These are phyloP conservation scores for Dipodomys merriami DNA, from an alignment of 2,113 vertebrate species.

Conservation along the genomic window DNA sequence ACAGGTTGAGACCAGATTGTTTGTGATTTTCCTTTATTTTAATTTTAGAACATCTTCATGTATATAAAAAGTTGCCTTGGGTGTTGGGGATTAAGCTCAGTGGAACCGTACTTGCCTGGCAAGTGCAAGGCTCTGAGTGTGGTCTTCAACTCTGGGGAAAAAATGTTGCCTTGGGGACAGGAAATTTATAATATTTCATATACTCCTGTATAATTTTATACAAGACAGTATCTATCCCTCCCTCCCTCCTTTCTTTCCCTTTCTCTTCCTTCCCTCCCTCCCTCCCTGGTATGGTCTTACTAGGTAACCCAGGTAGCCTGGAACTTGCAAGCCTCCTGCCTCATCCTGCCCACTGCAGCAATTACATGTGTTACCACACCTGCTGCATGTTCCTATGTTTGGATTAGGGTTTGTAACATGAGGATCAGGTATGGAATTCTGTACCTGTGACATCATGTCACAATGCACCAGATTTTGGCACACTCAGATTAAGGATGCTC, in stretches of 20 bases:
- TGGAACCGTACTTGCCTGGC: no score
- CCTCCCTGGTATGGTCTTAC: background rate
- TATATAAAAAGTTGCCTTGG: background rate
- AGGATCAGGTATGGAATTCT: background rate
- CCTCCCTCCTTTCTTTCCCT: no score
- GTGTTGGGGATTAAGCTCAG: no score
- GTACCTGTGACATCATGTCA: background rate
- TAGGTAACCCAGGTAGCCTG: no score
- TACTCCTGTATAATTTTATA: background rate
- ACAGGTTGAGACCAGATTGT: background rate
- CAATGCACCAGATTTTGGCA: background rate
- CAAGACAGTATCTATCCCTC: background rate
- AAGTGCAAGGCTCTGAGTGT: no score
- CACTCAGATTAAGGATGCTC: background rate
- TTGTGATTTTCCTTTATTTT: background rate
- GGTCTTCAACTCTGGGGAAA: no score
- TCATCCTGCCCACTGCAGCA: no score
- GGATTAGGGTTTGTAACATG: background rate
- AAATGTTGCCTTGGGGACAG: background rate
- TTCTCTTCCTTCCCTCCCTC: no score
- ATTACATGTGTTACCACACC: no score
- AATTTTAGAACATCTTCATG: background rate
- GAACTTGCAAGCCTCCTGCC: no score
- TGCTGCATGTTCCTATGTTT: background rate
- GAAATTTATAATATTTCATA: background rate